A percentile compares a stretch with the other conserved stretches of the same genome.
Evolutionary conservation across 2,797 vertebrate genomes (phyloP).

Genomic region (Microchirus variegatus): DNA sequence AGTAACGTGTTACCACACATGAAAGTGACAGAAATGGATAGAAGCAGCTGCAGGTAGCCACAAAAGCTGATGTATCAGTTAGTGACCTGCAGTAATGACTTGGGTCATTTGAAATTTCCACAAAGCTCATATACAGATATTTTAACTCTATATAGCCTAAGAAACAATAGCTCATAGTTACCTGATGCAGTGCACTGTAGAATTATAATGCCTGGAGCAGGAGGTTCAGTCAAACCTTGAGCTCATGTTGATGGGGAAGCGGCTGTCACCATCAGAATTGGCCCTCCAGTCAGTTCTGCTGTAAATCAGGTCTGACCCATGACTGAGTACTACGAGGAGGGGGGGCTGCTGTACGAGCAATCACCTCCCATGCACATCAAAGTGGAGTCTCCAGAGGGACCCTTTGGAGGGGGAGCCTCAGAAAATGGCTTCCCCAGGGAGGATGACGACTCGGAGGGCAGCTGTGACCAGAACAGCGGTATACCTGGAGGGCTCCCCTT

Average conservation of each 20-base stretch:
- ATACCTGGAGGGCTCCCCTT: constrained; percentile 83
- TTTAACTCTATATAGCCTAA: not conserved
- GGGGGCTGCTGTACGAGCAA: constrained; percentile 87
- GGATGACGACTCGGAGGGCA: constrained; percentile 84
- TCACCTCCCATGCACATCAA: constrained; percentile 89
- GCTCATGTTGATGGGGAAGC: constrained; percentile 63
- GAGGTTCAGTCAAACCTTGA: constrained; percentile 31
- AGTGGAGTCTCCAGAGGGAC: constrained; percentile 88
- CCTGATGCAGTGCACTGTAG: constrained; percentile 3
- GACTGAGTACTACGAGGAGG: constrained; percentile 88
- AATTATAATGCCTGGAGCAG: constrained; percentile 35
- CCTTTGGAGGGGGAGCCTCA: constrained; percentile 82
- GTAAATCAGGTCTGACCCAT: constrained; percentile 80
- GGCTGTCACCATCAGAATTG: constrained; percentile 69
- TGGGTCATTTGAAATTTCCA: not conserved
- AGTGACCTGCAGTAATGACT: constrained; percentile 23
- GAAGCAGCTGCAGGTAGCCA: constrained; percentile 14
- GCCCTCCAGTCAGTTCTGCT: constrained; percentile 77
- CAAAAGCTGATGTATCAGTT: constrained; percentile 3
- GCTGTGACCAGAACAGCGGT: constrained; percentile 80
- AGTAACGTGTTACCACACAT: not conserved
- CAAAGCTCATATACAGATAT: not conserved
- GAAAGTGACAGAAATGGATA: constrained; percentile 12
- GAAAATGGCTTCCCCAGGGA: constrained; percentile 87
- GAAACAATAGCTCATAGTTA: constrained; percentile 10